Percentiles rank a stretch among this genome's conserved stretches.
Conservation (phyloP, 2,797 vertebrate genomes). For the Myotis daubentonii region DNA sequence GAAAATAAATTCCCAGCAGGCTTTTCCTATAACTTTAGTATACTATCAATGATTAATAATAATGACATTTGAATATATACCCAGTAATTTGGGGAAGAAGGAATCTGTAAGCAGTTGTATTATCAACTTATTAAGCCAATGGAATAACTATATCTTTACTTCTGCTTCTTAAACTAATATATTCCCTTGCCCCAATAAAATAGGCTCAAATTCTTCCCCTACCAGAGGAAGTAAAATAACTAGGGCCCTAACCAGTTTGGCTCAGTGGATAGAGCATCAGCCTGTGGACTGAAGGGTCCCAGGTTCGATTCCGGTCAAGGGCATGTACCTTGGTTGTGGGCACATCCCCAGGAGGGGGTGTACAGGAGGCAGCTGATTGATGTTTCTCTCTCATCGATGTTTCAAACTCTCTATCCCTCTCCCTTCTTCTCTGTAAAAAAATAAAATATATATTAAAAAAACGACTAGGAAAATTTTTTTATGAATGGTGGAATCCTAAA, state of each 20-base stretch:
- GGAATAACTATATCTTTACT: neutral
- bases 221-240: neutral
- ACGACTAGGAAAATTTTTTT: neutral
- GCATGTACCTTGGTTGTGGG: too few relatives aligned
- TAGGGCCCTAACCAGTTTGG: too few relatives aligned
- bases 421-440: too few relatives aligned
- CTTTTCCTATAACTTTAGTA: neutral
- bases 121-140: neutral
- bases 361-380: too few relatives aligned
- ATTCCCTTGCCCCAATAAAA: neutral
- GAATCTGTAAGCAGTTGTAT: neutral
- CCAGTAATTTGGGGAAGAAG: neutral
- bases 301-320: too few relatives aligned
- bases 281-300: too few relatives aligned
- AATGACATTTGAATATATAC: neutral
- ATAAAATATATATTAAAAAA: neutral
- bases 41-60: constrained; percentile 6
- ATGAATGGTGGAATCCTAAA: constrained; percentile 16
- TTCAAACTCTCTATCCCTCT: too few relatives aligned
- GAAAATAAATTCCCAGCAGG: constrained; percentile 32
- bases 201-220: neutral
- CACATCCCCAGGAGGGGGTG: too few relatives aligned
- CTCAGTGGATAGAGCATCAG: too few relatives aligned
- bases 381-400: too few relatives aligned
- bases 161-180: constrained; percentile 24